phyloP scores from a whole-genome alignment of 2,888 invertebrate species.

The Drosophila planitibia region DNA sequence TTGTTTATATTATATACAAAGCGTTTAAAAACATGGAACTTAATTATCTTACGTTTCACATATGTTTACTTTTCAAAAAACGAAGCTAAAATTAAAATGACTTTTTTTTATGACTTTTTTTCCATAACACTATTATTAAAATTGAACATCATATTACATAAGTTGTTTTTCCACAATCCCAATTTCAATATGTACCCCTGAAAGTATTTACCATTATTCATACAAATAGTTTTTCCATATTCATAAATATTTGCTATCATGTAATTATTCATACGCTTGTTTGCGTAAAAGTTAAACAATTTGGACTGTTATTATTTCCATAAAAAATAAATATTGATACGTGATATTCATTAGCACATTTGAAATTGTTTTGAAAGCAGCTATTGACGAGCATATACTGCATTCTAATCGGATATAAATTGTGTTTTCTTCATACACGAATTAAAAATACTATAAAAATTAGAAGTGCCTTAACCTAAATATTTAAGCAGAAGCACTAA shows the following conservation, averaged over 20 bases:
- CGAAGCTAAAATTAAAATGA: too few relatives aligned
- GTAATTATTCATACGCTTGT: conserved; percentile 31
- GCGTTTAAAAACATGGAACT: not conserved
- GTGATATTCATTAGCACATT: conserved; percentile 52
- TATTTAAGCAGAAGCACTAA: not conserved
- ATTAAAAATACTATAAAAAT: not conserved
- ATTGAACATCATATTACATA: conserved; percentile 4
- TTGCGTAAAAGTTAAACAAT: conserved; percentile 50
- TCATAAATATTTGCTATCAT: conserved; percentile 17
- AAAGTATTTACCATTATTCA: not conserved
- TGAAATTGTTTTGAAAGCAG: conserved; percentile 9
- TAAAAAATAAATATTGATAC: conserved; percentile 45
- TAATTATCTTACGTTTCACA: not conserved
- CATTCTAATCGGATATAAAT: not conserved
- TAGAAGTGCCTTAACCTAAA: not conserved
- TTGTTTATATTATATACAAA: not conserved
- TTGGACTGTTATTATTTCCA: conserved; percentile 21
- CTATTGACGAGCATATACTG: not conserved
- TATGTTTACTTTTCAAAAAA: not conserved
- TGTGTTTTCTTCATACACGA: not conserved
- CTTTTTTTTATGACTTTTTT: not conserved
- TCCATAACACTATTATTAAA: not conserved
- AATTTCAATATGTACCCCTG: conserved; percentile 3
- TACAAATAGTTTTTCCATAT: conserved; percentile 7
- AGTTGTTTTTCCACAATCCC: not conserved